Base-by-base conservation (phyloP, 1,140 invertebrate species). In the Stenopsyche tienmushanensis region DNA sequence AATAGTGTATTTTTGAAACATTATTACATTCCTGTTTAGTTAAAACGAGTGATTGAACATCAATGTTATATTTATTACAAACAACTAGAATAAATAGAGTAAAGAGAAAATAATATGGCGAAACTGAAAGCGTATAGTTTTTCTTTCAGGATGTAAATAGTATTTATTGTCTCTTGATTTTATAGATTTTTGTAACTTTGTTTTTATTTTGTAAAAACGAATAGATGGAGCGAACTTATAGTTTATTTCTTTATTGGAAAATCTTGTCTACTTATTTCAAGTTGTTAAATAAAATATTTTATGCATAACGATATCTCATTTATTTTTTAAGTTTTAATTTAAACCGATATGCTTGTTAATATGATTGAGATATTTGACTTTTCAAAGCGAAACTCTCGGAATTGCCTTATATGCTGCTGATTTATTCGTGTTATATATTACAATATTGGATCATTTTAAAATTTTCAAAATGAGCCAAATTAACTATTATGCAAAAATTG, bases 221-320 rank as follows among this genome's bases (percentile, higher is more conserved):
- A 8, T 47, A 54, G 20, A 47, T 34, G 47, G n/a, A n/a, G n/a
- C n/a, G n/a, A n/a, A n/a, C n/a, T 49, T 26, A 55, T 34, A 5
- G 20, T 57, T 39, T 57, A 57, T 57, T 57, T 58, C 1, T n/a
- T 25, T 57, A 15, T 57, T 17, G 41, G 5, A 39, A 23, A 13
- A 5, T 57, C 15, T 17, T 45, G 9, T 58, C 13, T 58, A 41
- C 55, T 58, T 58, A 58, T 45, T 58, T 57, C 13, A 57, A 57
- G 3, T 18, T 57, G 53, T 57, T 57, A 25, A 57, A 57, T 57
- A 57, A 57, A 57, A 57, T 57, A 57, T 57, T 57, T 57, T 58
- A 42, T 29, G 13, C 29, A 25, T 23, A 58, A n/a, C 15, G 44
- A 39, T 41, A 57, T 57, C 21, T 57, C 21, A 44, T 57, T 57